These are phyloP conservation scores for Leucophenga maculata DNA, from an alignment of 2,888 invertebrate genomes.

Conservation along the genomic window DNA sequence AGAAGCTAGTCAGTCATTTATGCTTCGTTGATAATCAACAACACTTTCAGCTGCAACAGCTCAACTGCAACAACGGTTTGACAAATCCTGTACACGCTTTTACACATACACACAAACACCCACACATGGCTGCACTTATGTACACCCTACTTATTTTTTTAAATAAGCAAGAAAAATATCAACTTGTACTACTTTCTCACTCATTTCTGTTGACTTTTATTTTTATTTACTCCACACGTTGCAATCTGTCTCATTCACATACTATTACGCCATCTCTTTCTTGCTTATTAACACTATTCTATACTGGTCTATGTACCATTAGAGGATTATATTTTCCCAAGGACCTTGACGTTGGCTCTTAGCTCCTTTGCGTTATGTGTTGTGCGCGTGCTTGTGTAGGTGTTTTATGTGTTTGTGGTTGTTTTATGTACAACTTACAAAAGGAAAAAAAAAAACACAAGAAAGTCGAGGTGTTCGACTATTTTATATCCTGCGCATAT, in stretches of 20 bases:
- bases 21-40: constrained; percentile 57
- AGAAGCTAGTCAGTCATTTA: constrained; percentile 40
- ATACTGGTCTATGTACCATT: too few species aligned
- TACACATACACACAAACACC: constrained; percentile 30
- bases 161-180: background rate
- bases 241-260: too few species aligned
- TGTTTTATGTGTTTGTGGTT: constrained; percentile 10
- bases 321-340: background rate
- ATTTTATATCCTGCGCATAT: too few species aligned
- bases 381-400: constrained; percentile 1
- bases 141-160: background rate
- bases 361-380: background rate
- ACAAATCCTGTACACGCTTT: constrained; percentile 22
- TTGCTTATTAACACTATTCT: too few species aligned
- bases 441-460: background rate
- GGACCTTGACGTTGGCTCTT: constrained; percentile 25
- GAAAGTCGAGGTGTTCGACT: background rate
- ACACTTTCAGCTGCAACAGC: constrained; percentile 41
- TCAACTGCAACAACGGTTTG: constrained; percentile 35
- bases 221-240: background rate
- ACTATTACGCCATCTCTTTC: too few species aligned
- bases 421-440: background rate
- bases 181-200: constrained; percentile 11
- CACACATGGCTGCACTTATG: constrained; percentile 31
- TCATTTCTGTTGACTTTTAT: constrained; percentile 12